phyloP scores from a whole-genome alignment of 2,113 vertebrate genomes.

The Tringa solitaria region DNA sequence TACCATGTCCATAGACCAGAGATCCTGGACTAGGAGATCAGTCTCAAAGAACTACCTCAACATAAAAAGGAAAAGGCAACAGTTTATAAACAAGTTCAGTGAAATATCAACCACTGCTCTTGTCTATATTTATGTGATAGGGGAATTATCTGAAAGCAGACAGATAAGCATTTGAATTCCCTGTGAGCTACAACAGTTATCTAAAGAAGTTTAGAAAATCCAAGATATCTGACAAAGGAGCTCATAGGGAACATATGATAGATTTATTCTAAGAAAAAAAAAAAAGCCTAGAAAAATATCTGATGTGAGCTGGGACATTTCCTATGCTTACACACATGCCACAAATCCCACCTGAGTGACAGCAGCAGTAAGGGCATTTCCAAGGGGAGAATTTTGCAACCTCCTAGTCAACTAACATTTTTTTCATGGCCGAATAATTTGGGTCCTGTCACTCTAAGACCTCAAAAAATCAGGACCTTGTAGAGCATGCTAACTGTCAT shows the following conservation, averaged over 20 bases:
- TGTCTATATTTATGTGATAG: background rate
- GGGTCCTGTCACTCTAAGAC: background rate
- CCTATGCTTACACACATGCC: background rate
- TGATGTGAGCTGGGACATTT: background rate
- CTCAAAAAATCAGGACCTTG: background rate
- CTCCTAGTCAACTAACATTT: background rate
- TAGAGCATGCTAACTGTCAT: background rate
- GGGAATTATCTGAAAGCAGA: background rate
- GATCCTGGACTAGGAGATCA: background rate
- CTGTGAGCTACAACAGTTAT: background rate
- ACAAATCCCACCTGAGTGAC: background rate
- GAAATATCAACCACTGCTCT: background rate
- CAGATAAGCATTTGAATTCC: background rate
- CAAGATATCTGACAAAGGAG: background rate
- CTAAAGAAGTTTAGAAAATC: background rate
- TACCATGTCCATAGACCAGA: background rate
- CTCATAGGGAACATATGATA: background rate
- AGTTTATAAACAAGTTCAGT: background rate
- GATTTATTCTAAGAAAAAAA: background rate
- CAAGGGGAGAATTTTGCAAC: background rate
- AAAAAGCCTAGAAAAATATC: background rate
- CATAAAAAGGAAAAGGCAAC: background rate
- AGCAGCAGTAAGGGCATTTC: background rate
- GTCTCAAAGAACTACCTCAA: background rate
- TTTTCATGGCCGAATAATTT: background rate